Evolutionary conservation across 2,888 invertebrate species (phyloP), one percentile per base, ranked within the genome.

Genomic region (Calliphora vomitoria): DNA sequence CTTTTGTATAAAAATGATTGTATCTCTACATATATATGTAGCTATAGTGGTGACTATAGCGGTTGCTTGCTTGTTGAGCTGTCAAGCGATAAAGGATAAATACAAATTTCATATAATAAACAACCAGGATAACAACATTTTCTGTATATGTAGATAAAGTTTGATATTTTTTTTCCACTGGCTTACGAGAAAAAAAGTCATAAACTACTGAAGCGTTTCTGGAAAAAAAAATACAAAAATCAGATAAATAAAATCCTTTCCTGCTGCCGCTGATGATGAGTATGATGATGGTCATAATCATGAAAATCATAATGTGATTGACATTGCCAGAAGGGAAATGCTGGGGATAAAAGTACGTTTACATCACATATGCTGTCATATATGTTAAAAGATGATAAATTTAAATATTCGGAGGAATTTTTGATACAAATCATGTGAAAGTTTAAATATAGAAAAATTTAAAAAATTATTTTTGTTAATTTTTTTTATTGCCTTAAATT

Each of bases 41-140:
- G 4, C 3, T 18, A 55, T 55, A 35, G 38, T 38, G 62, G 5
- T n/a, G 20, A 18, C 53, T 60, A 5, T 60, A 15, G 10, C 11
- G 5, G 18, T 55, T 38, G 38, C 5, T 72, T 44, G 31, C 18
- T 50, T 18, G 62, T 62, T 18, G 8, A 62, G 50, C 60, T 50
- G 44, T 38, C 47, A 50, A 50, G 38, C 11, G 47, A 35, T 38
- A 71, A 69, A 79, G 35, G 13, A 79, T 69, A 68, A 68, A 78
- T 31, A 78, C 11, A n/a, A 66, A 44, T 55, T 31, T 68, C 10
- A 25, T 31, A 68, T 8, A 58, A 60, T 47, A 58, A 55, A 58
- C 66, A 55, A 50, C 35, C 13, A 69, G 69, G 20, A 71, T 38
- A 38, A 20, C 47, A 60, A 35, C 4, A 79, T 60, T 58, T 69